Conservation (phyloP, 2,888 invertebrate genomes). For the Stegana nigrithorax region DNA sequence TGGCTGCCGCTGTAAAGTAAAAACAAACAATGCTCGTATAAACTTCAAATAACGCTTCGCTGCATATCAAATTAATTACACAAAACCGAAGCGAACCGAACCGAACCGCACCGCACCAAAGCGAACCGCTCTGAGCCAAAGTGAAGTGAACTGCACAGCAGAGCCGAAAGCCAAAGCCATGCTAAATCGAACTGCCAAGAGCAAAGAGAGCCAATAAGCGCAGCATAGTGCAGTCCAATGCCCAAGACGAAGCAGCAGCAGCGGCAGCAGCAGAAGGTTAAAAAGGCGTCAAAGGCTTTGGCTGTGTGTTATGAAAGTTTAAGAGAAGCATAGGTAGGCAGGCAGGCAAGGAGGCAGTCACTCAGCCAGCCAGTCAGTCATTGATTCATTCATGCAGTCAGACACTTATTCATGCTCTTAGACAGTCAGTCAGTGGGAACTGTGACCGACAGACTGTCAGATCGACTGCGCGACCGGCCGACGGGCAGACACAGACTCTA, state of each 20-base stretch:
- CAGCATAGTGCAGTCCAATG: too few relatives aligned
- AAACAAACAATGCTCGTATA: conserved; percentile 57
- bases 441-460: conserved; percentile 11
- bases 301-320: too few relatives aligned
- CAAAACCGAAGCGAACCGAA: conserved; percentile 18
- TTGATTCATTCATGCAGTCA: not conserved
- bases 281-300: too few relatives aligned
- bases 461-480: conserved; percentile 22
- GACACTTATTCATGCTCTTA: too few relatives aligned
- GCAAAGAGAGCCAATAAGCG: too few relatives aligned
- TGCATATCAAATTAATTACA: conserved; percentile 59
- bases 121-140: too few relatives aligned
- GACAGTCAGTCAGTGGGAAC: conserved; percentile 14
- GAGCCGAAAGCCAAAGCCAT: too few relatives aligned
- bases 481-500: too few relatives aligned
- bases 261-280: not conserved
- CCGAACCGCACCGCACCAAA: not conserved
- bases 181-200: too few relatives aligned
- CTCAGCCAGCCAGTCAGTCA: not conserved
- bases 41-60: conserved; percentile 60
- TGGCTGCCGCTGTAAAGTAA: too few relatives aligned
- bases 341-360: not conserved
- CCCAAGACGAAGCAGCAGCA: not conserved
- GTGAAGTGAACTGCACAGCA: too few relatives aligned
- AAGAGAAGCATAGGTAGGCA: too few relatives aligned